A percentile compares a stretch with the other conserved stretches of the same genome.
These are phyloP conservation scores for Neuroterus valhalla DNA, from an alignment of 1,140 invertebrate genomes.

Conservation along the genomic window DNA sequence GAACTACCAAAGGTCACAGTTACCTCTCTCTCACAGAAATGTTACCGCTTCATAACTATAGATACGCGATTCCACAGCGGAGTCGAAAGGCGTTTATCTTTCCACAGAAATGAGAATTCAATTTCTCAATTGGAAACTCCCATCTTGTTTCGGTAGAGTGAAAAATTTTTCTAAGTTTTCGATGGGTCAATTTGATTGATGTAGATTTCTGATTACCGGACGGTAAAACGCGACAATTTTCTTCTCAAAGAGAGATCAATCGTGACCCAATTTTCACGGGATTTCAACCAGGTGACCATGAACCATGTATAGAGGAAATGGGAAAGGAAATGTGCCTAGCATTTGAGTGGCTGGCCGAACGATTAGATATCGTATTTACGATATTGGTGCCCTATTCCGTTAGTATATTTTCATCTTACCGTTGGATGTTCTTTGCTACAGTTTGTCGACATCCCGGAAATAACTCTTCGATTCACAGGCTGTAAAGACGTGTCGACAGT, in stretches of 20 bases:
- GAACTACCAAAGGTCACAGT: no score
- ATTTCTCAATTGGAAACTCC: no score
- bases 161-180: constrained; percentile 1
- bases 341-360: constrained; percentile 48
- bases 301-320: constrained; percentile 40
- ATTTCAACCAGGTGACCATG: constrained; percentile 53
- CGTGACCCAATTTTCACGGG: constrained; percentile 52
- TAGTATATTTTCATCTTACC: constrained; percentile 44
- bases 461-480: background rate
- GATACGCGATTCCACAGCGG: no score
- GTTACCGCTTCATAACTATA: no score
- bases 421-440: constrained; percentile 40
- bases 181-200: no score
- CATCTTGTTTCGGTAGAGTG: no score
- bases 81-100: no score
- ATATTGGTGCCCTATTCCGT: constrained; percentile 44
- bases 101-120: no score
- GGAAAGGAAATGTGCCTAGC: constrained; percentile 43
- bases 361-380: constrained; percentile 55
- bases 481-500: background rate
- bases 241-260: background rate
- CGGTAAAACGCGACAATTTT: background rate
- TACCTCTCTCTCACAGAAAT: no score
- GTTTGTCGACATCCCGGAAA: background rate
- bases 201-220: no score